Base-by-base conservation (phyloP, 2,797 vertebrate species). In the Tragelaphus oryx region DNA sequence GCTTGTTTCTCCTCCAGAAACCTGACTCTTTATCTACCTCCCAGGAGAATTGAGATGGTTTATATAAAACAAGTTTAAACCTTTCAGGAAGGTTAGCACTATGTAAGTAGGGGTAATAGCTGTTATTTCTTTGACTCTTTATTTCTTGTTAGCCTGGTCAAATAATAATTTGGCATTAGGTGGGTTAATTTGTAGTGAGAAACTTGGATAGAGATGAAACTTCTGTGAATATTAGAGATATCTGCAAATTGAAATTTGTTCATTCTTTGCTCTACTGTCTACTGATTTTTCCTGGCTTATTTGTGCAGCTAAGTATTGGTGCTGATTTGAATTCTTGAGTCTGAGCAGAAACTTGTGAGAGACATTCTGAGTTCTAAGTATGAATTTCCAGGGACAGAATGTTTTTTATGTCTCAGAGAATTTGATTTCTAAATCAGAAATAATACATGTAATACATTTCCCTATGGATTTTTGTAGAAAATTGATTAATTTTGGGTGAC, bases 1-100 rank as follows among this genome's bases (percentile, higher is more conserved):
- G 62, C 89, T 97, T 87, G 37, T 96, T 98, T 97, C 82, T 96
- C 37, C 87, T 97, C 18, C 68, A 95, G 97, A 97, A 97, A 97
- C 86, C 85, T 95, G 96, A 97, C 75, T 97, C 97, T 91, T 50
- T 86, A 57, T 94, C 91, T 89, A 0, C 44, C 48, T 95, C 87
- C 71, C 74, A 62, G 75, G 96, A 93, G 89, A 93, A 82, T 81
- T 92, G 85, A 96, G 85, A 71, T 96, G 59, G 74, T 95, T 96
- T 96, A 87, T 97, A 88, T 95, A 90, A 96, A 95, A 85, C 59
- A 95, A 96, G n/a, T 97, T 92, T 95, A 88, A 89, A 75, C 89
- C 60, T 97, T 91, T 96, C 50, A 26, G 81, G 78, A 94, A 95
- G 78, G 95, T 80, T 85, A 95, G 28, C 71, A 48, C 62, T 97